Conservation (phyloP, 2,888 invertebrate genomes). For the Acrocyrtus sp. region DNA sequence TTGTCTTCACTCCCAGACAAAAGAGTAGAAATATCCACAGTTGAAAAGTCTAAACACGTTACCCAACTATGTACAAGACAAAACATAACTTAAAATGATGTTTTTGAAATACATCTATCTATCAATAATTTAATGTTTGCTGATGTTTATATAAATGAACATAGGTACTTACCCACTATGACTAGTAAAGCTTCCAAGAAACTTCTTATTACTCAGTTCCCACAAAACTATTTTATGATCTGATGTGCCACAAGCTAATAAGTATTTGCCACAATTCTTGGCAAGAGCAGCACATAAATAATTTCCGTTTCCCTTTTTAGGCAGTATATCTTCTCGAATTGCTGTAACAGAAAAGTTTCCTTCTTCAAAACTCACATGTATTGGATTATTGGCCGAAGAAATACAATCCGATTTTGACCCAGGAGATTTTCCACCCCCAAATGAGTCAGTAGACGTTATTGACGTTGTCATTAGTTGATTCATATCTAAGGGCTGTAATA, state of each 20-base stretch:
- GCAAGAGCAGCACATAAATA: conserved; percentile 56
- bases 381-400: conserved; percentile 12
- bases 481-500: conserved; percentile 29
- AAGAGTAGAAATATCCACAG: conserved; percentile 52
- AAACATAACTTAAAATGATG: background rate
- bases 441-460: conserved; percentile 30
- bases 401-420: conserved; percentile 50
- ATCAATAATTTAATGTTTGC: background rate
- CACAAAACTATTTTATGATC: conserved; percentile 58
- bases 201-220: conserved; percentile 37
- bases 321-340: conserved; percentile 44
- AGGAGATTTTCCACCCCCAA: conserved; percentile 50
- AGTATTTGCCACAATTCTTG: conserved; percentile 36
- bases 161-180: conserved; percentile 60
- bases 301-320: conserved; percentile 46
- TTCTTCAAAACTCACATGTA: conserved; percentile 43
- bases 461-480: conserved; percentile 31
- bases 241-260: conserved; percentile 59
- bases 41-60: conserved; percentile 57
- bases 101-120: background rate
- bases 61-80: conserved; percentile 47
- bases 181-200: conserved; percentile 56
- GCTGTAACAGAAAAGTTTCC: conserved; percentile 42
- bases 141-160: too few species aligned
- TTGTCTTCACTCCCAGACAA: conserved; percentile 61